Evolutionary conservation across 2,797 vertebrate genomes (phyloP), one percentile per base, ranked within the genome.

Genomic region (Myotis myotis): DNA sequence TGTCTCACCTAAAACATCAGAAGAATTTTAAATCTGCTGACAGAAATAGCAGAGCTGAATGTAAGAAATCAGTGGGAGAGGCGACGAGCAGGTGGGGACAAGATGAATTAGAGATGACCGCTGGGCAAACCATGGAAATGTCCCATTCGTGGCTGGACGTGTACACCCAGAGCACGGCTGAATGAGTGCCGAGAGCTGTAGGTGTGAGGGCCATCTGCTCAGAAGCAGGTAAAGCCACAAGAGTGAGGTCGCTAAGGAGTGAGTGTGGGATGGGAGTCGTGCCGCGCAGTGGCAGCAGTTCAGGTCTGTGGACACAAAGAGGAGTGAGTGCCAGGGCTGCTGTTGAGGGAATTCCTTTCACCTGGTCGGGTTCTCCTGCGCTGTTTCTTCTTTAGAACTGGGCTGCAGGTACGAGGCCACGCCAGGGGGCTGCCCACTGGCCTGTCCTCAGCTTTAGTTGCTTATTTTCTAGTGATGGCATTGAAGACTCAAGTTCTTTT

Each of bases 401-500:
- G 41, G 57, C 68, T 20, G 15, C 60, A 36, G n/a, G 53, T 20
- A 1, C 55, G 64, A 64, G 36, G 30, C 20, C 22, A 20, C 25
- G 1, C 33, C 0, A 0, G 62, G 30, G 68, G 4, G 36, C 36
- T 20, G 17, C 30, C 4, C 20, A 0, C 5, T 0, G 2, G n/a
- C 55, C 62, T 10, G 8, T 25, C 62, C n/a, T 85, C 16, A 5
- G 47, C 38, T 36, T n/a, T 70, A 12, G 2, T 23, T 19, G 30
- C 30, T 76, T 30, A 22, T 51, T 68, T 33, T 86, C 55, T 47
- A 0, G 5, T 4, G 55, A 4, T 17, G 30, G 51, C 10, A 7
- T 2, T n/a, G 19, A 66, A 72, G 38, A 49, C 47, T 47, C 62
- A 25, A 6, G 62, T 66, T 76, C 16, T 75, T 62, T 57, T 81